phyloP scores from a whole-genome alignment of 1,140 invertebrate species.

The Saccostrea cuccullata region DNA sequence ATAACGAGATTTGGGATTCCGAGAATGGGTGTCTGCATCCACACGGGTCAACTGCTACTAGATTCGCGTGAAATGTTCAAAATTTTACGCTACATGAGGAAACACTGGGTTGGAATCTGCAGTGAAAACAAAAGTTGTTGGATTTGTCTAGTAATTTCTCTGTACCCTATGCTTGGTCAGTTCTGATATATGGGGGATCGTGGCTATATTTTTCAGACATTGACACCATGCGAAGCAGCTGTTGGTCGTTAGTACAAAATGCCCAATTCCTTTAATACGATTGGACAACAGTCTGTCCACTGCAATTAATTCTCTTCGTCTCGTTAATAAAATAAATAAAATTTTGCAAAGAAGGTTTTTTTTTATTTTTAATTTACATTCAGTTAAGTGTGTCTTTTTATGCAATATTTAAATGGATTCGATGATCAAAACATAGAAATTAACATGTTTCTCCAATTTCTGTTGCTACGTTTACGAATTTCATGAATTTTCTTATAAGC shows the following conservation, averaged over 20 bases:
- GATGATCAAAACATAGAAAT: too few species aligned
- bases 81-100: constrained; percentile 37
- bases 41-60: constrained; percentile 18
- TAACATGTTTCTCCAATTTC: too few species aligned
- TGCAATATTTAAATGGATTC: too few species aligned
- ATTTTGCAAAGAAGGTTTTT: too few species aligned
- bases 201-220: neutral
- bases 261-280: neutral
- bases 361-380: too few species aligned
- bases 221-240: neutral
- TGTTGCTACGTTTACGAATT: too few species aligned
- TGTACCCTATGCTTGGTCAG: constrained; percentile 18
- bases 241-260: constrained; percentile 17
- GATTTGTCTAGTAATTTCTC: neutral
- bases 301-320: too few species aligned
- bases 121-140: constrained; percentile 21
- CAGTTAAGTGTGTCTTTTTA: too few species aligned
- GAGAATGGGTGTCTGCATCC: constrained; percentile 26
- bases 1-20: constrained; percentile 4
- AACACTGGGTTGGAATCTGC: constrained; percentile 12
- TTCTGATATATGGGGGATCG: constrained; percentile 15
- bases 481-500: too few species aligned
- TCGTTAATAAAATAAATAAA: too few species aligned
- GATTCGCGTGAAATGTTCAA: constrained; percentile 35
- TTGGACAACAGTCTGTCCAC: neutral